Conservation (phyloP, 2,888 invertebrate species). For the Nomada goodeniana region DNA sequence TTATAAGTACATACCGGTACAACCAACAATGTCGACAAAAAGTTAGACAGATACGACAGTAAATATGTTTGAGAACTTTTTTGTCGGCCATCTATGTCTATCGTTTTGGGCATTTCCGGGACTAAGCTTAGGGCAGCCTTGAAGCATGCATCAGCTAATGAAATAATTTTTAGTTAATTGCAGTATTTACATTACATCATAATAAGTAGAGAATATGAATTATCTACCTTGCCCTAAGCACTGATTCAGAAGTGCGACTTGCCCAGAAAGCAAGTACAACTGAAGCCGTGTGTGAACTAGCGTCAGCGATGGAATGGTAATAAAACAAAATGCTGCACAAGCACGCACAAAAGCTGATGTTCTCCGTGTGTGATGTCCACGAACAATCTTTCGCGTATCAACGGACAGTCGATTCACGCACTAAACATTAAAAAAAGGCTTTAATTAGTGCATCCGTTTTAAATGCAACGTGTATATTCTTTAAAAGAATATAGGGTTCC, state of each 20-base stretch:
- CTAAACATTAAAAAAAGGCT: constrained; percentile 83
- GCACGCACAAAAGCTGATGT: constrained; percentile 95
- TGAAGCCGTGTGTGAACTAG: constrained; percentile 92
- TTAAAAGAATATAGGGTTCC: not conserved
- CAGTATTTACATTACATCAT: not conserved
- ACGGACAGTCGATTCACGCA: constrained; percentile 93
- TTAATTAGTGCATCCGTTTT: not conserved
- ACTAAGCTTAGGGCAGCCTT: constrained; percentile 94
- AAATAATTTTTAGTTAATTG: constrained; percentile 37
- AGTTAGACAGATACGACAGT: constrained; percentile 90
- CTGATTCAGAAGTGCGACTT: constrained; percentile 94
- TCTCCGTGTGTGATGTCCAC: constrained; percentile 91
- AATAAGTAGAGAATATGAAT: constrained; percentile 11
- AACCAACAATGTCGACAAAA: constrained; percentile 92
- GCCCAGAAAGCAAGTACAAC: constrained; percentile 94
- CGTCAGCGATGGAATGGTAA: constrained; percentile 97
- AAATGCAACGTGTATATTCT: not conserved
- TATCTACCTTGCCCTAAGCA: constrained; percentile 94
- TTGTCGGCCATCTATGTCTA: constrained; percentile 90
- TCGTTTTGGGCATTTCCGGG: constrained; percentile 90
- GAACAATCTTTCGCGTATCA: constrained; percentile 88
- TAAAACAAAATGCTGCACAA: constrained; percentile 97
- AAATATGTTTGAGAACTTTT: constrained; percentile 90
- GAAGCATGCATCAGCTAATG: constrained; percentile 95
- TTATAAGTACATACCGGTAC: constrained; percentile 88